Evolutionary conservation across 2,797 vertebrate genomes (phyloP).

Genomic region (Anguilla megastoma): DNA sequence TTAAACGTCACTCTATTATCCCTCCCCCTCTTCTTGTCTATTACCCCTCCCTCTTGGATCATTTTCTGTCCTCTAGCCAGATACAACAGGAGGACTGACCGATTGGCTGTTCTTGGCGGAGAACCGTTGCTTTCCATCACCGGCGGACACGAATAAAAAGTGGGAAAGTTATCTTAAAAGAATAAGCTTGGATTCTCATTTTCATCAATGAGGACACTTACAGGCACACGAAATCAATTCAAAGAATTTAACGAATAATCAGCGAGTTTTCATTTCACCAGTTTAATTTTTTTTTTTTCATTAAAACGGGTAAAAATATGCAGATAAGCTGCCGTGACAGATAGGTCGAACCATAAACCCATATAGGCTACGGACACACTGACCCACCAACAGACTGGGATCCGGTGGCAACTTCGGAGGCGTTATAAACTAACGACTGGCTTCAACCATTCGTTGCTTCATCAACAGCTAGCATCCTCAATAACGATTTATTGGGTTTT

Average conservation of each 20-base stretch:
- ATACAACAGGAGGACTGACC: constrained; percentile 49
- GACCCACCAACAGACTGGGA: neutral
- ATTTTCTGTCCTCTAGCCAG: constrained; percentile 46
- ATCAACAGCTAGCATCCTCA: neutral
- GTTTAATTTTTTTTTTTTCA: neutral
- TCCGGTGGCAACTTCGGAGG: constrained; percentile 31
- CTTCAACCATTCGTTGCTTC: neutral
- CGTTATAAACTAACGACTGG: constrained; percentile 25
- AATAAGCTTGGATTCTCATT: neutral
- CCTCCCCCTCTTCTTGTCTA: constrained; percentile 43
- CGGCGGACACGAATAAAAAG: constrained; percentile 25
- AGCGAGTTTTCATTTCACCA: neutral
- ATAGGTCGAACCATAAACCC: constrained; percentile 47
- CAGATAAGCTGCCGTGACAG: constrained; percentile 42
- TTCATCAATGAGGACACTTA: neutral
- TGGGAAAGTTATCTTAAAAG: neutral
- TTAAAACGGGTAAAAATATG: constrained; percentile 56
- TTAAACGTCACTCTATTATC: constrained; percentile 32
- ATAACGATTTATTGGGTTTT: neutral
- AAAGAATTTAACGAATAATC: neutral
- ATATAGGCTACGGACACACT: constrained; percentile 19
- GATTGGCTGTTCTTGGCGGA: constrained; percentile 54
- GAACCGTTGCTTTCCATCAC: constrained; percentile 42
- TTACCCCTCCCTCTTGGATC: constrained; percentile 29
- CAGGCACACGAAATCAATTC: neutral